Base-by-base conservation (phyloP, 2,797 vertebrate genomes). In the Ceryle rudis region DNA sequence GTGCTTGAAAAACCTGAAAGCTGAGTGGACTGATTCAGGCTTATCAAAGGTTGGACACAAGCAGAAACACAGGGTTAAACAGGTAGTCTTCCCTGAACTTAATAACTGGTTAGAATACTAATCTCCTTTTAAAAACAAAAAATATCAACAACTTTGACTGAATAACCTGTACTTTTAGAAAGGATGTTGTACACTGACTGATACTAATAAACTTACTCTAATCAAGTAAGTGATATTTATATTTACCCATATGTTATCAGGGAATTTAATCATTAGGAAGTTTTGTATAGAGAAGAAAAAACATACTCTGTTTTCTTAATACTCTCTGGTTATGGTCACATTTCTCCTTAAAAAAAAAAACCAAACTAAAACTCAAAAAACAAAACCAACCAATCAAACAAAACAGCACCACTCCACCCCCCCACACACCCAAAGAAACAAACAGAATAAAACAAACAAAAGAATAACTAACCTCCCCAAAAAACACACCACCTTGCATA, bases 171-270 rank as follows among this genome's bases (percentile, higher is more conserved):
- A 14, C 31, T 55, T 81, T 65, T 28, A 69, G 35, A 35, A 81
- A 47, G 9, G 46, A 29, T 44, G n/a, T 19, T 0, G 0, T 20
- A 47, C 3, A 20, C 3, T 4, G 2, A 7, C 7, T 66, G 18
- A 87, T 52, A 22, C 22, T 33, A 42, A 80, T 6, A 3, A 61
- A 37, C 28, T 71, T 17, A 49, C 4, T 55, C 25, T 75, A n/a
- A 11, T 39, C 33, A 21, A 19, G 8, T 44, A 81, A 78, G 25
- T 60, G 31, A 35, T 22, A 60, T 29, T 58, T 80, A 47, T 11
- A 37, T 65, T 66, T 23, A 69, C 52, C 26, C 6, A 7, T n/a
- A 17, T 25, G n/a, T 18, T 73, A 62, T 10, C 12, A 17, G 7
- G 6, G 6, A 58, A 72, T 72, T 33, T n/a, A 75, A 84, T 39